Conservation (phyloP, 2,113 vertebrate species). For the Sakesphorus luctuosus region DNA sequence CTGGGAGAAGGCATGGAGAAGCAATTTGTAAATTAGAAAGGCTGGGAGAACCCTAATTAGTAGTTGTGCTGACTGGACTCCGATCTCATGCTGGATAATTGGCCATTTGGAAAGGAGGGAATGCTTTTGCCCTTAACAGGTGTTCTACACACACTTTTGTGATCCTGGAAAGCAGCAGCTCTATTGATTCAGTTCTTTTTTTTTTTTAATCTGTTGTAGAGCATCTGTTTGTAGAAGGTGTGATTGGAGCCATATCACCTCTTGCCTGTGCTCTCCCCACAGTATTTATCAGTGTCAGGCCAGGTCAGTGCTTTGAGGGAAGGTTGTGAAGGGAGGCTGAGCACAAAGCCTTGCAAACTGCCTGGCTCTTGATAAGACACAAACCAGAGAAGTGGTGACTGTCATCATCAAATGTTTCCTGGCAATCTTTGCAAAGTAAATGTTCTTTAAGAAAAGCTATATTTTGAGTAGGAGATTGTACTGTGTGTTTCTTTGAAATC, state of each 20-base stretch:
- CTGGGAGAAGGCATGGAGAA: slow-evolving; percentile 37
- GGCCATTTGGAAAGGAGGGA: slow-evolving; percentile 32
- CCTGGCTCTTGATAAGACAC: slow-evolving; percentile 4
- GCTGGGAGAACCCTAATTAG: slow-evolving; percentile 57
- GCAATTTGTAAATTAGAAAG: slow-evolving; percentile 64
- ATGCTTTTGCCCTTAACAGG: slow-evolving; percentile 54
- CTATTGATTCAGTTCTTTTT: neutral
- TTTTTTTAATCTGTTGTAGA: neutral
- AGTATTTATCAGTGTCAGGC: slow-evolving; percentile 14
- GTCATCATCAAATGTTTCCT: neutral
- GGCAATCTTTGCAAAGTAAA: neutral
- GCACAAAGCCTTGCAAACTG: slow-evolving; percentile 17
- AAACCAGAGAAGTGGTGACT: slow-evolving; percentile 4
- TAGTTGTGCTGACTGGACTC: slow-evolving; percentile 10
- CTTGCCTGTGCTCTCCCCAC: neutral
- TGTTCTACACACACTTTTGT: slow-evolving; percentile 38
- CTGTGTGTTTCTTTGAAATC: neutral
- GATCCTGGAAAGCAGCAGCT: slow-evolving; percentile 37
- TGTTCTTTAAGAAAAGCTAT: neutral
- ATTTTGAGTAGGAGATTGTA: neutral
- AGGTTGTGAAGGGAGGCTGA: neutral
- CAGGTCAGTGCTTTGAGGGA: slow-evolving; percentile 17
- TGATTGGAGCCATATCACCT: neutral
- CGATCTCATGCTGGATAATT: slow-evolving; percentile 57
- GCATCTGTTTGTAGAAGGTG: slow-evolving; percentile 46